A percentile compares a stretch with the other conserved stretches of the same genome.
These are phyloP conservation scores for Tretioscincus oriximinensis DNA, from an alignment of 2,113 vertebrate genomes.

Conservation along the genomic window DNA sequence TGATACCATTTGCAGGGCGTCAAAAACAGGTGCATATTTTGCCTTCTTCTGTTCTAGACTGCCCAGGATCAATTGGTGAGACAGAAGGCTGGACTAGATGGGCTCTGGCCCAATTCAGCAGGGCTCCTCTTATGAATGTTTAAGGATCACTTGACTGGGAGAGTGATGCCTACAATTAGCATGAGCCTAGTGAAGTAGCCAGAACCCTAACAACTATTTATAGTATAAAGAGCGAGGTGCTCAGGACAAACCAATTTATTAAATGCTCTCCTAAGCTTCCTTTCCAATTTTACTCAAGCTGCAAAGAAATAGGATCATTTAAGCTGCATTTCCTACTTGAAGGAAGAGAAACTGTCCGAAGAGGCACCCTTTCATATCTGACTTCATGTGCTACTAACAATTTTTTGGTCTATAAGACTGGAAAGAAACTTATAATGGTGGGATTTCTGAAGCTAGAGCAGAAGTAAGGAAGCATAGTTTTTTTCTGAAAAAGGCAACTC, in stretches of 20 bases:
- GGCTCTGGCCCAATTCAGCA: no score
- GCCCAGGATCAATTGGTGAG: no score
- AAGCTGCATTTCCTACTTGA: not conserved
- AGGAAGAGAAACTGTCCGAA: not conserved
- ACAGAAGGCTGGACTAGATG: no score
- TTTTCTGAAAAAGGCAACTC: not conserved
- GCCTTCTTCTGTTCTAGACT: no score
- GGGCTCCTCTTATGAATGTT: not conserved
- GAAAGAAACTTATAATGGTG: not conserved
- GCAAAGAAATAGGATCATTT: no score
- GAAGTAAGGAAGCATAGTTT: not conserved
- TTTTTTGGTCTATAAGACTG: not conserved
- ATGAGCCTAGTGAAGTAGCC: slow-evolving; percentile 8
- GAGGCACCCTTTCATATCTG: not conserved
- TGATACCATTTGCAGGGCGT: no score
- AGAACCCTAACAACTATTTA: slow-evolving; percentile 1
- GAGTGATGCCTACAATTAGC: not conserved
- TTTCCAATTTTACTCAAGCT: slow-evolving; percentile 1
- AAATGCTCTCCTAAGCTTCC: not conserved
- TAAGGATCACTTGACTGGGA: slow-evolving; percentile 35
- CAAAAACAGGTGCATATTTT: no score
- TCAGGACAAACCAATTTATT: not conserved
- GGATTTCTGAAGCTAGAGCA: not conserved
- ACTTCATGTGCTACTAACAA: not conserved
- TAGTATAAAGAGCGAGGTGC: not conserved